phyloP scores from a whole-genome alignment of 2,888 invertebrate genomes.

The Melieria omissa region DNA sequence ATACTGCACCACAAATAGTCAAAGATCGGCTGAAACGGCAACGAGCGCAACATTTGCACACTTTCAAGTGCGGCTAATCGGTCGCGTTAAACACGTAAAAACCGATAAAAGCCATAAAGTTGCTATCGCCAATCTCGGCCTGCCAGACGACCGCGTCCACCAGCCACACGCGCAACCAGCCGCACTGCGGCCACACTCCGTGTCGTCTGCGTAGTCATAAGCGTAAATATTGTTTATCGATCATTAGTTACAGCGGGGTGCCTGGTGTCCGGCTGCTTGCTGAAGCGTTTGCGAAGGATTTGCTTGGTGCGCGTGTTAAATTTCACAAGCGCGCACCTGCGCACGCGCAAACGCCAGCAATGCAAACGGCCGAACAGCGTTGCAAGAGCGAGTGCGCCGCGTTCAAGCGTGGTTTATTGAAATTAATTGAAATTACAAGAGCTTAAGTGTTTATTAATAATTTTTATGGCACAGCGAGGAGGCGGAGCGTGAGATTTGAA shows the following conservation, averaged over 20 bases:
- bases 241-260: slow-evolving; percentile 54
- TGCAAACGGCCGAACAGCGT: neutral
- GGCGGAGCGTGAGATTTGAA: no score
- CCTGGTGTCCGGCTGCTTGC: slow-evolving; percentile 34
- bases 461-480: slow-evolving; percentile 11
- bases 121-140: no score
- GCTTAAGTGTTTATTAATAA: slow-evolving; percentile 49
- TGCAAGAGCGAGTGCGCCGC: slow-evolving; percentile 14
- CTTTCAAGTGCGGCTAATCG: no score
- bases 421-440: slow-evolving; percentile 51
- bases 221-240: slow-evolving; percentile 54
- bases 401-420: slow-evolving; percentile 39
- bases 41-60: no score
- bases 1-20: no score
- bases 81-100: no score
- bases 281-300: neutral
- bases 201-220: slow-evolving; percentile 18
- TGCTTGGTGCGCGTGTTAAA: slow-evolving; percentile 43
- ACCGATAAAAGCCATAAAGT: no score
- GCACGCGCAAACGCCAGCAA: slow-evolving; percentile 21
- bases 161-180: no score
- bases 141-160: no score
- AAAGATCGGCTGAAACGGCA: no score
- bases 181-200: neutral
- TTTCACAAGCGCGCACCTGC: slow-evolving; percentile 41